Percentiles rank a stretch among this genome's conserved stretches.
phyloP scores from a whole-genome alignment of 1,140 invertebrate genomes.

The Diabrotica virgifera region DNA sequence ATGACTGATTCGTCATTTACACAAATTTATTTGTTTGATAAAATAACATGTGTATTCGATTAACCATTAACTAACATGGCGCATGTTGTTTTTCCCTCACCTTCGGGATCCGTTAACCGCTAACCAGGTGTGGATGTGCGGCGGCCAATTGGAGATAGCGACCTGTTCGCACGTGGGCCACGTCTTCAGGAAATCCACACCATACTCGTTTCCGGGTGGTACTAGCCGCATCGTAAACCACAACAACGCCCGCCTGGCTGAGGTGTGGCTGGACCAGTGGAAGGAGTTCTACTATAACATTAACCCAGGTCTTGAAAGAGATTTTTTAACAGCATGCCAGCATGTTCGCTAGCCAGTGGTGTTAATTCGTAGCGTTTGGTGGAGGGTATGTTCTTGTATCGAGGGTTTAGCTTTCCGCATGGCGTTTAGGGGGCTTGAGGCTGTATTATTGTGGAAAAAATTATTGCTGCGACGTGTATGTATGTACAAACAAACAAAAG shows the following conservation, averaged over 20 bases:
- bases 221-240: conserved; percentile 97
- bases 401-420: too few species aligned
- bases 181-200: conserved; percentile 98
- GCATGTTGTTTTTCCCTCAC: conserved; percentile 11
- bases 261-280: conserved; percentile 98
- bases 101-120: conserved; percentile 14
- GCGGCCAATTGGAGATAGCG: conserved; percentile 91
- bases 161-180: conserved; percentile 98
- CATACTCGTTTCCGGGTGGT: conserved; percentile 98
- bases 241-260: conserved; percentile 93
- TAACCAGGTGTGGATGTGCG: conserved; percentile 96
- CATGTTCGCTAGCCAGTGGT: conserved; percentile 11
- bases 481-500: too few species aligned
- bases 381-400: too few species aligned
- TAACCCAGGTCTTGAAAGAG: conserved; percentile 75
- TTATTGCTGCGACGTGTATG: too few species aligned
- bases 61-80: conserved; percentile 10
- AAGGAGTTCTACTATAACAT: conserved; percentile 98
- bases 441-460: too few species aligned
- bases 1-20: too few species aligned
- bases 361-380: too few species aligned
- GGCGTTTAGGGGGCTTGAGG: too few species aligned
- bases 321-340: conserved; percentile 21
- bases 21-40: too few species aligned
- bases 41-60: too few species aligned